phyloP scores from a whole-genome alignment of 35 echinoderm and acorn worm species.

The Apostichopus japonicus region DNA sequence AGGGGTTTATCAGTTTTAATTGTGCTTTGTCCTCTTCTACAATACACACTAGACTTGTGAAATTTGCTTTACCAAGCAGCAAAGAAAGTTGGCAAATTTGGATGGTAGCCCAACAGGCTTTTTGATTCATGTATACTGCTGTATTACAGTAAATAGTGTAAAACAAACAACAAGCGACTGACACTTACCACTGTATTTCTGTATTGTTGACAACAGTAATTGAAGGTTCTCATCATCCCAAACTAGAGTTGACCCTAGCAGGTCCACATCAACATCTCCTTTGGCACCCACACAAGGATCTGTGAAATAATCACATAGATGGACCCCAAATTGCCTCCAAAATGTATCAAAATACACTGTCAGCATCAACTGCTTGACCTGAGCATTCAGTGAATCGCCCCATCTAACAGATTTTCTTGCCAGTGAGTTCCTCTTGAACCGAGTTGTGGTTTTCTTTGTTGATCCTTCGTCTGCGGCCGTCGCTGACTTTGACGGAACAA shows the following conservation, averaged over 20 bases:
- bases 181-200: conserved; percentile 47
- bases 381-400: conserved; percentile 82
- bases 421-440: conserved; percentile 54
- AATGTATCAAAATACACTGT: conserved; percentile 73
- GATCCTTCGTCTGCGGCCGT: neutral
- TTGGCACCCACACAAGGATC: conserved; percentile 53
- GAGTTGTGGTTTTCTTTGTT: conserved; percentile 23
- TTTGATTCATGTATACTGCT: no score
- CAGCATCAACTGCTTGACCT: conserved; percentile 60
- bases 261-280: conserved; percentile 62
- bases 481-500: conserved; percentile 11
- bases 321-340: conserved; percentile 66
- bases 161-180: no score
- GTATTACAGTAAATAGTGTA: no score
- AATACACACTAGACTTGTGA: no score
- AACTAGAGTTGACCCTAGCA: conserved; percentile 63
- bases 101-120: no score
- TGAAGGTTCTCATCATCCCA: conserved; percentile 53
- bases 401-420: conserved; percentile 84
- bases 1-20: no score
- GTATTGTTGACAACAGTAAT: conserved; percentile 23
- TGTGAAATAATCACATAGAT: conserved; percentile 64
- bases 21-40: no score
- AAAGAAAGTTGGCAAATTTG: no score
- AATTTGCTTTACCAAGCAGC: no score